Evolutionary conservation across 64 coral and sea anemone species (phyloP).

Genomic region (Actinia tenebrosa): DNA sequence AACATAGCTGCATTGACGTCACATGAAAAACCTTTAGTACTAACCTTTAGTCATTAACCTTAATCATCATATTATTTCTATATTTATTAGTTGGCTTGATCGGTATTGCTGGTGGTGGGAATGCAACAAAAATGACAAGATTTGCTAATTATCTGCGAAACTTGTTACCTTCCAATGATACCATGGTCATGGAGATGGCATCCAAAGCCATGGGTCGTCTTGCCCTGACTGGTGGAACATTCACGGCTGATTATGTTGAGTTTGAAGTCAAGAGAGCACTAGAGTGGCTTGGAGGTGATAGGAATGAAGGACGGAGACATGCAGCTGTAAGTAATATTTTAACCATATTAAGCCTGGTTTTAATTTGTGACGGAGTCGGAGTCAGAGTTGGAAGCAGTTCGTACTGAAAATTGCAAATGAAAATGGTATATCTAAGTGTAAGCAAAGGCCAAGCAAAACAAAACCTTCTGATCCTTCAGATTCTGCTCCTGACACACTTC

Average conservation of each 20-base stretch:
- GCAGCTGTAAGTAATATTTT: slow-evolving; percentile 63
- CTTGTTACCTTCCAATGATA: slow-evolving; percentile 89
- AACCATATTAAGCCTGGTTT: neutral
- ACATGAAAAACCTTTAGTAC: too few species aligned
- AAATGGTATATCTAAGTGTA: too few species aligned
- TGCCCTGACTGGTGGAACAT: slow-evolving; percentile 88
- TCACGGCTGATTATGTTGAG: slow-evolving; percentile 97
- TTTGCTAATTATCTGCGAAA: slow-evolving; percentile 98
- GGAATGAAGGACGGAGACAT: slow-evolving; percentile 86
- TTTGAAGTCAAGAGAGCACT: slow-evolving; percentile 95
- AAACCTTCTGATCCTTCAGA: too few species aligned
- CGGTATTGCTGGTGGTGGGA: slow-evolving; percentile 82
- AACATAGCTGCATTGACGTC: too few species aligned
- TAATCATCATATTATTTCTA: neutral
- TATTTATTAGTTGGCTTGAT: slow-evolving; percentile 71
- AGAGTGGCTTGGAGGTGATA: slow-evolving; percentile 90
- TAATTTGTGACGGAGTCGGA: too few species aligned
- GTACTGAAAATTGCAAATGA: too few species aligned
- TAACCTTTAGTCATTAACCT: neutral
- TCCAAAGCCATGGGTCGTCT: slow-evolving; percentile 93
- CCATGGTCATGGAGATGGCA: slow-evolving; percentile 91
- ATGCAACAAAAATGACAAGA: slow-evolving; percentile 91
- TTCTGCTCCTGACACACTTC: too few species aligned
- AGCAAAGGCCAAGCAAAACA: too few species aligned
- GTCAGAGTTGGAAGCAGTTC: too few species aligned